A percentile compares a stretch with the other conserved stretches of the same genome.
phyloP scores from a whole-genome alignment of 92 coral and sea anemone species.

The Phenganax stokvisi region DNA sequence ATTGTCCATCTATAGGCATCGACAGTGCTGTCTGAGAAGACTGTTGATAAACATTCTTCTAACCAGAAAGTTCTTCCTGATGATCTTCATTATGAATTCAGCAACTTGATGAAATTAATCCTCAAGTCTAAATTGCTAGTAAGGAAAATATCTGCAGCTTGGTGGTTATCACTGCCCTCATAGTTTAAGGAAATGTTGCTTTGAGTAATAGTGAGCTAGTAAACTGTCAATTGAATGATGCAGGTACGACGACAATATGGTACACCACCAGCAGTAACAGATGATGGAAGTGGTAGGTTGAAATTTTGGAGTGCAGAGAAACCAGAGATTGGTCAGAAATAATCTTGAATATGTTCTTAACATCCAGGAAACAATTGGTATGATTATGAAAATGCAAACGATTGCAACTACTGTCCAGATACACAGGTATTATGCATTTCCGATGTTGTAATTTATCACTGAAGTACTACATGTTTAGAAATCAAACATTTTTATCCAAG shows the following conservation, averaged over 20 bases:
- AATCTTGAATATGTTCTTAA: conserved; percentile 2
- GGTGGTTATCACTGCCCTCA: background rate
- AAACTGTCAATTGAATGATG: background rate
- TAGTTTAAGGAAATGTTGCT: background rate
- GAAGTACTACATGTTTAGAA: background rate
- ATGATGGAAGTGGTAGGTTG: conserved; percentile 65
- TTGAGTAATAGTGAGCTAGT: background rate
- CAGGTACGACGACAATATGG: conserved; percentile 78
- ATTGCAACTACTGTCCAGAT: conserved; percentile 79
- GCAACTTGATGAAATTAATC: conserved; percentile 58
- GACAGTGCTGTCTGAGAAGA: conserved; percentile 67
- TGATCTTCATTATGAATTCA: conserved; percentile 66
- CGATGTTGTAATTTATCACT: background rate
- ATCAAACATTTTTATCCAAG: conserved; percentile 27
- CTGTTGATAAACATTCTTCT: conserved; percentile 62
- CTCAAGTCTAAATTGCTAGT: conserved; percentile 75
- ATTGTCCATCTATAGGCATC: conserved; percentile 55
- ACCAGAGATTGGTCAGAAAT: background rate
- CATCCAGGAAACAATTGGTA: conserved; percentile 75
- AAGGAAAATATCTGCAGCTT: conserved; percentile 18
- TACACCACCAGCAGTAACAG: conserved; percentile 60
- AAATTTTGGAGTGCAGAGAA: background rate
- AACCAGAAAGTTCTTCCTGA: conserved; percentile 68
- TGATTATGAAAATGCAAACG: conserved; percentile 70
- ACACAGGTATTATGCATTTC: conserved; percentile 21